Evolutionary conservation across 2,888 invertebrate genomes (phyloP).

Genomic region (Drosophila rellima): DNA sequence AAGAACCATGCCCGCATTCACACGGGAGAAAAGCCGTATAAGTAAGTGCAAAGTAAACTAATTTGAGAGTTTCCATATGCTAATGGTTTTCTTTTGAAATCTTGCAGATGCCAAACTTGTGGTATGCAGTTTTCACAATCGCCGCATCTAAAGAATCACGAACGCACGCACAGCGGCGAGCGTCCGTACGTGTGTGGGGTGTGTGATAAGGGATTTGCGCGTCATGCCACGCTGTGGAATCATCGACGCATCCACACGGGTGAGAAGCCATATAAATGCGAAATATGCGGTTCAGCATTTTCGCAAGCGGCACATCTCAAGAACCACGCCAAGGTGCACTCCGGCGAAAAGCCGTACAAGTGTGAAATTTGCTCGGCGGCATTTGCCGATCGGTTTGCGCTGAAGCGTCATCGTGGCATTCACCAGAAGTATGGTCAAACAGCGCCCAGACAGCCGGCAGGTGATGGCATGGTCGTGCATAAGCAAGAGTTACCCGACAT

Average conservation of each 20-base stretch:
- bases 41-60: conserved; percentile 86
- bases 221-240: conserved; percentile 95
- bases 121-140: conserved; percentile 97
- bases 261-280: conserved; percentile 89
- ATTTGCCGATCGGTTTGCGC: conserved; percentile 94
- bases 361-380: conserved; percentile 94
- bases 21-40: conserved; percentile 94
- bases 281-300: conserved; percentile 95
- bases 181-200: conserved; percentile 95
- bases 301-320: conserved; percentile 95
- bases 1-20: conserved; percentile 96
- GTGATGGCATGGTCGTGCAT: conserved; percentile 83
- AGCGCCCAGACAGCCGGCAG: conserved; percentile 86
- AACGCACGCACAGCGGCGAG: conserved; percentile 94
- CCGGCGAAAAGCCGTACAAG: conserved; percentile 93
- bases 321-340: conserved; percentile 94
- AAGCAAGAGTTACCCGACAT: conserved; percentile 85
- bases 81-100: conserved; percentile 27
- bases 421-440: conserved; percentile 92
- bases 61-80: neutral
- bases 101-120: conserved; percentile 91
- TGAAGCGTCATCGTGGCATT: conserved; percentile 94
- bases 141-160: conserved; percentile 95
- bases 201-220: conserved; percentile 95
- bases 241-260: conserved; percentile 95